Percentiles rank a stretch among this genome's conserved stretches.
Conservation (phyloP, 2,888 invertebrate species). For the Cosmorhoe ocellata region DNA sequence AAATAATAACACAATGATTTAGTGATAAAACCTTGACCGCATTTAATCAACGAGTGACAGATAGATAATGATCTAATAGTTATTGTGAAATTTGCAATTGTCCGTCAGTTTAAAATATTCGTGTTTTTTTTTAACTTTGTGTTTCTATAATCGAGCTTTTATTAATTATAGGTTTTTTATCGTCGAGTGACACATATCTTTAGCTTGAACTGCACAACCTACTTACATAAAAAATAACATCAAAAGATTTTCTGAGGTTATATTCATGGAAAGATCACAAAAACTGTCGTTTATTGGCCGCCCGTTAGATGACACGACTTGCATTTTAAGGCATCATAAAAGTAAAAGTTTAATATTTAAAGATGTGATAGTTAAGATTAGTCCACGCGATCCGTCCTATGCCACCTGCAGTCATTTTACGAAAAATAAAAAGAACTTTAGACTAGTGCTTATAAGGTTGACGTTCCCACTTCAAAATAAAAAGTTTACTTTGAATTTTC, state of each 20-base stretch:
- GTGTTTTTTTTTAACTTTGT: too few species aligned
- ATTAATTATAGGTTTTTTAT: too few species aligned
- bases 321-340: constrained; percentile 72
- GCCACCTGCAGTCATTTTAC: constrained; percentile 70
- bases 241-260: constrained; percentile 16
- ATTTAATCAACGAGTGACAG: too few species aligned
- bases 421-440: constrained; percentile 38
- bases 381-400: constrained; percentile 57
- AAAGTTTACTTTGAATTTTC: constrained; percentile 51
- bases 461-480: constrained; percentile 28
- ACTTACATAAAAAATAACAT: constrained; percentile 14
- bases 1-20: constrained; percentile 20
- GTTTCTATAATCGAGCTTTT: too few species aligned
- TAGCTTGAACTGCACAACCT: constrained; percentile 3
- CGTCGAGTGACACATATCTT: too few species aligned
- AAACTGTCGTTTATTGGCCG: constrained; percentile 42
- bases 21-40: constrained; percentile 11
- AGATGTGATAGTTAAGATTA: constrained; percentile 77
- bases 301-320: constrained; percentile 67
- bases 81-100: too few species aligned
- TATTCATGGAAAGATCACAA: constrained; percentile 38
- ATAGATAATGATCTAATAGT: too few species aligned
- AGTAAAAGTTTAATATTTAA: constrained; percentile 77
- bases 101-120: neutral
- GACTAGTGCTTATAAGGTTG: constrained; percentile 9